Percentiles rank a stretch among this genome's conserved stretches.
These are phyloP conservation scores for Oreortyx pictus DNA, from an alignment of 2,797 vertebrate genomes.

Conservation along the genomic window DNA sequence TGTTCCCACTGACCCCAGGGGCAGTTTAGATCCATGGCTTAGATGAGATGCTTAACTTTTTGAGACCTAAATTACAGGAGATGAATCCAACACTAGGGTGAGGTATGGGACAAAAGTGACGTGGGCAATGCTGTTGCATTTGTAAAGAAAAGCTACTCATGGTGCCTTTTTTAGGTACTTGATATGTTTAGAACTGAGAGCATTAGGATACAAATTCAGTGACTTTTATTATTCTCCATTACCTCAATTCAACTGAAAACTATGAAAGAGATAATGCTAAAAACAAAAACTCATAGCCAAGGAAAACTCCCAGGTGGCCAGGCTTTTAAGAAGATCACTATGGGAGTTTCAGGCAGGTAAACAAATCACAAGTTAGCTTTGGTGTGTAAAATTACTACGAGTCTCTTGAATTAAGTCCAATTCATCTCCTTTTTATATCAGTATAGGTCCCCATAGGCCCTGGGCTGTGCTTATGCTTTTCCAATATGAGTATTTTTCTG, in stretches of 20 bases:
- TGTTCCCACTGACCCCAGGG: not conserved
- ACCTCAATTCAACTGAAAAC: not conserved
- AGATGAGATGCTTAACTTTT: not conserved
- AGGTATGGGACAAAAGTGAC: not conserved
- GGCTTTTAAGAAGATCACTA: not conserved
- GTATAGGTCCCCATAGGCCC: slow-evolving; percentile 25
- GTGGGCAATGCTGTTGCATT: rapidly evolving
- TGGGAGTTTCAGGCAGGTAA: slow-evolving; percentile 54
- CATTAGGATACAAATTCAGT: not conserved
- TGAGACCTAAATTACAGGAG: not conserved
- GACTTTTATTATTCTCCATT: not conserved
- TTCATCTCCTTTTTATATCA: slow-evolving; percentile 51
- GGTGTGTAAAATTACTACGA: slow-evolving; percentile 46
- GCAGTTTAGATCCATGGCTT: not conserved
- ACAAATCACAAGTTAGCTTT: slow-evolving; percentile 40
- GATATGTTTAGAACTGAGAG: not conserved
- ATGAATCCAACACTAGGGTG: not conserved
- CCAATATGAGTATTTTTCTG: not conserved
- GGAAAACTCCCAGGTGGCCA: not conserved
- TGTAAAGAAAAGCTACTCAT: not conserved
- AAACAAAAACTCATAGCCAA: not conserved
- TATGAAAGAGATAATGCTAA: not conserved
- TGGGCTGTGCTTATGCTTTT: slow-evolving; percentile 39
- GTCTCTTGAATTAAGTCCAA: slow-evolving; percentile 57
- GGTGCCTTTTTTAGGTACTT: not conserved